Conservation (phyloP, 2,888 invertebrate species). For the Drepanosiphum platanoidis region DNA sequence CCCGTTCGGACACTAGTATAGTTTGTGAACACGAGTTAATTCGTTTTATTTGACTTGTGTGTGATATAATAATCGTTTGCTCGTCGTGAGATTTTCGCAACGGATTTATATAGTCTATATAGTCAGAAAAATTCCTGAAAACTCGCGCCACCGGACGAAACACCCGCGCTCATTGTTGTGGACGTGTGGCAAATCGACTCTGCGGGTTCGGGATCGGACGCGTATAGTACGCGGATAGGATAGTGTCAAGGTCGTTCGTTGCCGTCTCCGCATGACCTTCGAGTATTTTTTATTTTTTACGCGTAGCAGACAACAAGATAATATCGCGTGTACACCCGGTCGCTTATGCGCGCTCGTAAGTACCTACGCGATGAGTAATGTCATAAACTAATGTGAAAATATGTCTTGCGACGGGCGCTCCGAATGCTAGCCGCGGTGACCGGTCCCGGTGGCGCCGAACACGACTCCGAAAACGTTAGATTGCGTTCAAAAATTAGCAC, state of each 20-base stretch:
- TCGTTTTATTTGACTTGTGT: no score
- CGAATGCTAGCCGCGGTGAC: background rate
- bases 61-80: no score
- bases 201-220: constrained; percentile 5
- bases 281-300: background rate
- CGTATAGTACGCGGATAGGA: no score
- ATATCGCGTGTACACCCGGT: background rate
- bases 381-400: no score
- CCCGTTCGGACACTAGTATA: no score
- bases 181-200: background rate
- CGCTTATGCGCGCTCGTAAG: background rate
- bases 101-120: background rate
- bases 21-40: no score
- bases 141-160: background rate
- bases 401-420: no score
- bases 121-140: background rate
- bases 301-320: no score
- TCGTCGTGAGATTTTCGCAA: background rate
- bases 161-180: background rate
- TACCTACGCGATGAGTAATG: no score
- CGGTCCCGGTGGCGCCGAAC: background rate
- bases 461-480: no score
- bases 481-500: no score
- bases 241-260: constrained; percentile 54
- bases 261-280: constrained; percentile 17